Evolutionary conservation across 2,797 vertebrate species (phyloP).

Genomic region (Ambastaia sidthimunki): DNA sequence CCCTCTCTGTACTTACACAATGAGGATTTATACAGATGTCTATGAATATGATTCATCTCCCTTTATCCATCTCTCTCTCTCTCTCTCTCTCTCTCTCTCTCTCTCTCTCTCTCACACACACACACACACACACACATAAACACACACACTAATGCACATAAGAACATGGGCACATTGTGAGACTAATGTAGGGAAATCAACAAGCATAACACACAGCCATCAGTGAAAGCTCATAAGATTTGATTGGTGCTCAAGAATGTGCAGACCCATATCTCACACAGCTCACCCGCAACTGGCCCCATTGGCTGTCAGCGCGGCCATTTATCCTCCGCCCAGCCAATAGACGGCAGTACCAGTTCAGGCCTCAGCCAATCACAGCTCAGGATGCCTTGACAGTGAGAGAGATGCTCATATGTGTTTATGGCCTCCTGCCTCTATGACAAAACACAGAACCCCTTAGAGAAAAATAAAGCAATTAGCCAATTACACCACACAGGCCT

Average conservation of each 20-base stretch:
- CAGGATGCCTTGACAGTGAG: constrained; percentile 67
- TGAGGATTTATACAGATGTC: constrained; percentile 23
- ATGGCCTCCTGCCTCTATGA: constrained; percentile 76
- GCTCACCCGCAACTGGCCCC: constrained; percentile 79
- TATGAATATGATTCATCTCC: constrained; percentile 24
- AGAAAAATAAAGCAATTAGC: constrained; percentile 81
- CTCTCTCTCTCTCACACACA: constrained; percentile 20
- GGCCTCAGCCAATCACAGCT: constrained; percentile 68
- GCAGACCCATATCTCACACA: constrained; percentile 55
- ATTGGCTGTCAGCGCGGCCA: constrained; percentile 74
- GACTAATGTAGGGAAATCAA: constrained; percentile 44
- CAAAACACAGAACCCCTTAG: constrained; percentile 76
- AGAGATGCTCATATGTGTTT: constrained; percentile 75
- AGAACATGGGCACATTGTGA: constrained; percentile 27
- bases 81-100: neutral
- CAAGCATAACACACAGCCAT: constrained; percentile 39
- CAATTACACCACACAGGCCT: constrained; percentile 76
- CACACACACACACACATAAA: constrained; percentile 23
- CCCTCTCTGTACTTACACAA: neutral
- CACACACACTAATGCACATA: constrained; percentile 21
- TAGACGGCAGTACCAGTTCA: constrained; percentile 60
- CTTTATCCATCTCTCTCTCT: neutral
- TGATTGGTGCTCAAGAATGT: constrained; percentile 60
- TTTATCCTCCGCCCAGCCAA: constrained; percentile 75
- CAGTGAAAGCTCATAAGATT: constrained; percentile 62